Evolutionary conservation across 2,888 invertebrate species (phyloP).

Genomic region (Tachina grossa): DNA sequence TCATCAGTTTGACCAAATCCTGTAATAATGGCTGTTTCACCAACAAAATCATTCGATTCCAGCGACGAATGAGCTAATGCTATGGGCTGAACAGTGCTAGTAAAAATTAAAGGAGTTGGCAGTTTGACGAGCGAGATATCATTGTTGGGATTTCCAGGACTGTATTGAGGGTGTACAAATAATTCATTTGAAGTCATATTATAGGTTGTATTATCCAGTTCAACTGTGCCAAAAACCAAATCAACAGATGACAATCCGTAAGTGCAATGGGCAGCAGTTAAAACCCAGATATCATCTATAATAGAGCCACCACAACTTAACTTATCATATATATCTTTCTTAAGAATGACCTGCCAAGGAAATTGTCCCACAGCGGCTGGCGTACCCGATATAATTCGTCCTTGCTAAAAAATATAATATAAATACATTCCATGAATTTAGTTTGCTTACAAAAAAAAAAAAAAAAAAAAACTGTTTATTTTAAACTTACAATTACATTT

Average conservation of each 20-base stretch:
- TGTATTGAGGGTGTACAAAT: conserved; percentile 77
- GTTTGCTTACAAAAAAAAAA: too few species aligned
- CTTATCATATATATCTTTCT: conserved; percentile 76
- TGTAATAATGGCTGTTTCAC: conserved; percentile 75
- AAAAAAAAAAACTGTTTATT: too few species aligned
- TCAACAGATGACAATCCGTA: conserved; percentile 74
- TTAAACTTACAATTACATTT: conserved; percentile 52
- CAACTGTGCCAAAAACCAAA: conserved; percentile 77
- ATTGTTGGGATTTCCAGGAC: conserved; percentile 76
- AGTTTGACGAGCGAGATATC: conserved; percentile 79
- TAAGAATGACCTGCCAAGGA: conserved; percentile 81
- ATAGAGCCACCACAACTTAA: conserved; percentile 80
- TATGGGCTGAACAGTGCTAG: conserved; percentile 76
- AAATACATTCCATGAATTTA: neutral
- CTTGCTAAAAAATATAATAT: conserved; percentile 70
- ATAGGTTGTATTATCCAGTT: conserved; percentile 71
- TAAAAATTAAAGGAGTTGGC: conserved; percentile 74
- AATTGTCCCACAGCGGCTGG: conserved; percentile 77
- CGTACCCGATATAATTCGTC: conserved; percentile 77
- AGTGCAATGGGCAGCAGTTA: conserved; percentile 81
- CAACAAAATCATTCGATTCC: conserved; percentile 74
- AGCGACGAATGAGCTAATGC: conserved; percentile 73
- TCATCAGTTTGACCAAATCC: conserved; percentile 80
- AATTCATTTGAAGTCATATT: conserved; percentile 77
- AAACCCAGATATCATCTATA: conserved; percentile 77